Evolutionary conservation across 2,797 vertebrate genomes (phyloP).

Genomic region (Molossus alvarezi): DNA sequence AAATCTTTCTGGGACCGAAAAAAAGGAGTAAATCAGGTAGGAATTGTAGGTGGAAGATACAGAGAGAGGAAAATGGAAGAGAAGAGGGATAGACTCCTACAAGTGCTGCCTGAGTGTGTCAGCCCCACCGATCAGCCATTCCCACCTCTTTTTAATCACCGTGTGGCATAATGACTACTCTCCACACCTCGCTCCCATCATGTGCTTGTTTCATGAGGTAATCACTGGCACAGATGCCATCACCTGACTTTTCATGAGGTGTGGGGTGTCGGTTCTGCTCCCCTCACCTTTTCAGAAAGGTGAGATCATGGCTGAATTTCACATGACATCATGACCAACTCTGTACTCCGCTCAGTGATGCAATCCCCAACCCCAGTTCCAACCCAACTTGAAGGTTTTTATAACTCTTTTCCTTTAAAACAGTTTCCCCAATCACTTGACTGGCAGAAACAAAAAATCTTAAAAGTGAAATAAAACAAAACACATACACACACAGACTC

Average conservation of each 20-base stretch:
- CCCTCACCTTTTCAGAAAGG: not conserved
- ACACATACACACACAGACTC: not conserved
- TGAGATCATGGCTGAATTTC: not conserved
- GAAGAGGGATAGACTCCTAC: not conserved
- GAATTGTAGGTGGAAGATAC: not conserved
- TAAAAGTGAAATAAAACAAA: not conserved
- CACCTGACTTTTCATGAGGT: not conserved
- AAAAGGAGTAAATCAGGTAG: not conserved
- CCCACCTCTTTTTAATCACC: not conserved
- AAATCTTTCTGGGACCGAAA: not conserved
- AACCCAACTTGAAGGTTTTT: not conserved
- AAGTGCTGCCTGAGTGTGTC: not conserved
- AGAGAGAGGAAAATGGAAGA: not conserved
- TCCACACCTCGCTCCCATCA: not conserved
- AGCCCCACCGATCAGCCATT: not conserved
- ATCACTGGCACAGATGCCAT: not conserved
- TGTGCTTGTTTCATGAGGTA: not conserved
- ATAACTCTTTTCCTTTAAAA: slow-evolving; percentile 12
- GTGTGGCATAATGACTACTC: not conserved
- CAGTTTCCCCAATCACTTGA: not conserved
- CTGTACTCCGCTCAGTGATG: not conserved
- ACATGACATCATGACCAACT: not conserved
- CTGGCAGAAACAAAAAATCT: not conserved
- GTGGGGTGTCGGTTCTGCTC: not conserved
- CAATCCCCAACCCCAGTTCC: not conserved